phyloP scores from a whole-genome alignment of 2,888 invertebrate genomes.

The Andrena flavipes region DNA sequence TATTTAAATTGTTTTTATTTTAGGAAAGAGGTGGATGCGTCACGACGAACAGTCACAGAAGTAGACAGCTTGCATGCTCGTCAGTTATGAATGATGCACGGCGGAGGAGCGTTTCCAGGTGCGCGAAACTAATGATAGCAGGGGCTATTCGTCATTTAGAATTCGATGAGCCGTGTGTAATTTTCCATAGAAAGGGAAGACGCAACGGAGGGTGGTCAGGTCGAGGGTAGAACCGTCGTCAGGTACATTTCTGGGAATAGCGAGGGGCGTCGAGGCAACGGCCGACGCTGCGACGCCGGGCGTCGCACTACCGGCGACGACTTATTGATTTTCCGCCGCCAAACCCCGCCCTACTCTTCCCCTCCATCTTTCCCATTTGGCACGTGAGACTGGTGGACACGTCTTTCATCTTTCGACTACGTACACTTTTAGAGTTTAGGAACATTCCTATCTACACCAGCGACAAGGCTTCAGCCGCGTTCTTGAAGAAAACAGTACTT shows the following conservation, averaged over 20 bases:
- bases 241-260: slow-evolving; percentile 55
- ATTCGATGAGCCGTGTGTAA: slow-evolving; percentile 17
- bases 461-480: too few relatives aligned
- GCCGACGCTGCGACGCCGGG: slow-evolving; percentile 54
- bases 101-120: neutral
- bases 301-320: slow-evolving; percentile 48
- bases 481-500: too few relatives aligned
- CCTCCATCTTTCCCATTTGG: slow-evolving; percentile 19
- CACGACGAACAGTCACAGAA: too few relatives aligned
- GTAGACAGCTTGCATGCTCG: too few relatives aligned
- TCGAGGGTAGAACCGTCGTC: slow-evolving; percentile 33
- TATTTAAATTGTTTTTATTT: too few relatives aligned
- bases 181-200: slow-evolving; percentile 3
- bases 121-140: neutral
- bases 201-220: slow-evolving; percentile 17
- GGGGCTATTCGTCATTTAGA: neutral
- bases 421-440: neutral
- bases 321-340: slow-evolving; percentile 54
- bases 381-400: neutral
- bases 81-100: neutral
- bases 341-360: slow-evolving; percentile 39
- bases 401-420: neutral
- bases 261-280: slow-evolving; percentile 45
- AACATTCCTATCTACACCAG: neutral
- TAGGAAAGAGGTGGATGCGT: too few relatives aligned